Evolutionary conservation across 1,140 invertebrate species (phyloP).

Genomic region (Chrysoperla carnea): DNA sequence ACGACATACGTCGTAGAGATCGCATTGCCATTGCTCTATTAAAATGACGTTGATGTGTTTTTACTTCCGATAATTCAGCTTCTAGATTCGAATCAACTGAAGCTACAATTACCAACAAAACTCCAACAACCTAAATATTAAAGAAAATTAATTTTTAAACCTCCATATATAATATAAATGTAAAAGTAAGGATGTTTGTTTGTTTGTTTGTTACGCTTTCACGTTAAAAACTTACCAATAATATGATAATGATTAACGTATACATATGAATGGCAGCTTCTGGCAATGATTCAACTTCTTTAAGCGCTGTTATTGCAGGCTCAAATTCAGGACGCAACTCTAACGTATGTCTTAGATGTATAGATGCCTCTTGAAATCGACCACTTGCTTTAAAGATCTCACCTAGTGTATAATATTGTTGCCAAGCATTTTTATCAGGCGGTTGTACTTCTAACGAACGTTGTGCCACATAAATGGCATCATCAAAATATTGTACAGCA

Average conservation of each 20-base stretch:
- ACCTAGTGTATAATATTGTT: constrained; percentile 74
- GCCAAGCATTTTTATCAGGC: constrained; percentile 70
- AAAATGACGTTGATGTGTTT: constrained; percentile 57
- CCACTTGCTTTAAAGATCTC: constrained; percentile 75
- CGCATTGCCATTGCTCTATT: constrained; percentile 75
- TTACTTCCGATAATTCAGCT: constrained; percentile 32
- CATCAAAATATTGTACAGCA: constrained; percentile 71
- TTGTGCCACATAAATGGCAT: constrained; percentile 69
- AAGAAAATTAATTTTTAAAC: constrained; percentile 3
- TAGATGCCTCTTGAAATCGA: constrained; percentile 59
- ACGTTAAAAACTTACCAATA: constrained; percentile 40
- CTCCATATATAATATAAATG: background rate
- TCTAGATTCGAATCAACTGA: constrained; percentile 43
- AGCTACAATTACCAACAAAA: constrained; percentile 62
- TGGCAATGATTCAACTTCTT: constrained; percentile 57
- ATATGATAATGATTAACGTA: constrained; percentile 70
- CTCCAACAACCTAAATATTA: constrained; percentile 45
- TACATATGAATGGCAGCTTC: constrained; percentile 58
- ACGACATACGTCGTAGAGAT: constrained; percentile 39
- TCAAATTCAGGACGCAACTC: constrained; percentile 68
- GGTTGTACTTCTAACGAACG: constrained; percentile 44
- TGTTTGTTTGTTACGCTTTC: too few relatives aligned
- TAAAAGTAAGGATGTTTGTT: too few relatives aligned
- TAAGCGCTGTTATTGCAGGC: constrained; percentile 55
- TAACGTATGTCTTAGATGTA: constrained; percentile 61